Base-by-base conservation (phyloP, 2,888 invertebrate species). In the Melieria crassipennis region DNA sequence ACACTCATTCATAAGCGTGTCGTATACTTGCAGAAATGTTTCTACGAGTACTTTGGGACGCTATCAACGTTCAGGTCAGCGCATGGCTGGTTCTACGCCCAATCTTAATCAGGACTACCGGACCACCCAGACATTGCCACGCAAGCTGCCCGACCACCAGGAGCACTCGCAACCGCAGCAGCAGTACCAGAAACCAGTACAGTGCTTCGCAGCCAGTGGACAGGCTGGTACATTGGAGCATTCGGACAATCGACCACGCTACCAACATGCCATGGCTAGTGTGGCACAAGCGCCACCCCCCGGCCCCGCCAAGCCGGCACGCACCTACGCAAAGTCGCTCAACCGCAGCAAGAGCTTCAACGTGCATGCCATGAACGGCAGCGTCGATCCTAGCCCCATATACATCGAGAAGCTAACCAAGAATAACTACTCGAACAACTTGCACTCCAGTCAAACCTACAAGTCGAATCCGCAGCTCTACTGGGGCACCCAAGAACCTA, bases 341-440 rank as follows among this genome's bases (percentile, higher is more conserved):
- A 91, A 92, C 73, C 89, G 95, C 73, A 94, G 94, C 87, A 94
- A 95, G 87, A 94, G 94, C 85, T 94, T 95, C 88, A 94, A 94
- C 89, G 92, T 94, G 78, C 93, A 94, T 80, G 92, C 91, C 72
- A 82, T 87, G 82, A 87, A 87, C 64, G 87, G 87, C 62, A 87
- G 86, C 74, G 88, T 88, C 69, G 88, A 88, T 80, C 86, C 87
- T 79, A 86, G 85, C 83, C 86, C 87, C 75, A 86, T 84, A 74
- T 78, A 86, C 78, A 79, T 87, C 72, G 84, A 86, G 78, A 85
- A 87, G 77, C 75, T 86, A 67, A 84, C 84, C 7, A 78, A 83
- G 45, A 86, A 86, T 74, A 85, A 83, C 72, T 84, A 85, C 76
- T 74, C 71, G 48, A 79, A 78, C 72, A 75, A 75, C 69, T 70